Conservation (phyloP, 2,888 invertebrate species). For the Dynastes tityus region DNA sequence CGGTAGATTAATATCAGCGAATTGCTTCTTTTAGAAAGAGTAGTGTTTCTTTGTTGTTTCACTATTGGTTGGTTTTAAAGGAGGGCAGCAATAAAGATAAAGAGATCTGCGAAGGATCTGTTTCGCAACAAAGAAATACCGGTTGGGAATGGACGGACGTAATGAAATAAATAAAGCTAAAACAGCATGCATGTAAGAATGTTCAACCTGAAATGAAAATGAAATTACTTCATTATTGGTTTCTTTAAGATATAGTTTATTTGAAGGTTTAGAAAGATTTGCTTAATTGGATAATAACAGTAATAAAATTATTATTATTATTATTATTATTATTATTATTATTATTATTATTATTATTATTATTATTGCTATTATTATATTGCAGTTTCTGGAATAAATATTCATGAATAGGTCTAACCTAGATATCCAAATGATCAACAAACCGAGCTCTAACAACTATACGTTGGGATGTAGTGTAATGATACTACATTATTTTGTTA, state of each 20-base stretch:
- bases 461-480: too few relatives aligned
- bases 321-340: too few relatives aligned
- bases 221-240: neutral
- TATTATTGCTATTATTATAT: too few relatives aligned
- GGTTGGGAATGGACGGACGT: neutral
- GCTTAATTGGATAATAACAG: neutral
- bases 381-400: too few relatives aligned
- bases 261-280: too few relatives aligned
- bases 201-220: neutral
- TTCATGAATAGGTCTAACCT: too few relatives aligned
- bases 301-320: too few relatives aligned
- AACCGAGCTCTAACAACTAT: too few relatives aligned
- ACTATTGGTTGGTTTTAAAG: neutral
- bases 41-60: neutral
- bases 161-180: constrained; percentile 27
- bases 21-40: neutral
- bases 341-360: too few relatives aligned
- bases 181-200: neutral
- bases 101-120: constrained; percentile 14
- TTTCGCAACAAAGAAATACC: constrained; percentile 18
- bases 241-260: too few relatives aligned
- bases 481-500: too few relatives aligned
- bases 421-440: too few relatives aligned
- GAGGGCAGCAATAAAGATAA: constrained; percentile 20
- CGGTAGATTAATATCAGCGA: neutral